These are phyloP conservation scores for Upupa epops DNA, from an alignment of 2,113 vertebrate species.

Conservation along the genomic window DNA sequence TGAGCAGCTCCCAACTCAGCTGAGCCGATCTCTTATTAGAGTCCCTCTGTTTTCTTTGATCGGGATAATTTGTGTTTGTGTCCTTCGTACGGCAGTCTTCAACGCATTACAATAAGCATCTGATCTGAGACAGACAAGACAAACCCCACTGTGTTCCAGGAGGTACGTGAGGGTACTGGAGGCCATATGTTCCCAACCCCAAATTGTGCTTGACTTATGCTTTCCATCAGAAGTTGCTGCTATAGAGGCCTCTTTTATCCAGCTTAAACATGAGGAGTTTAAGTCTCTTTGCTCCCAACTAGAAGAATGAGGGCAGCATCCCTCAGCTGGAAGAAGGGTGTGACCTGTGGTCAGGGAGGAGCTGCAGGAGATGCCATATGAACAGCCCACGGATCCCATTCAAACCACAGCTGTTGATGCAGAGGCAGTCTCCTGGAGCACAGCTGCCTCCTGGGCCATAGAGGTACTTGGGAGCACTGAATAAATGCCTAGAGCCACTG, in stretches of 20 bases:
- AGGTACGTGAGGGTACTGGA: neutral
- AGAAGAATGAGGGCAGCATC: neutral
- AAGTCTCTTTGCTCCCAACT: neutral
- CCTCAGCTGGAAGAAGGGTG: neutral
- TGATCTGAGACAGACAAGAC: neutral
- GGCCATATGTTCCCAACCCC: neutral
- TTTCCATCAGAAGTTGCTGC: neutral
- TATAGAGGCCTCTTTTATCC: slow-evolving; percentile 11
- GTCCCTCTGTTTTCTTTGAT: slow-evolving; percentile 1
- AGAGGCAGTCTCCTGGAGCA: neutral
- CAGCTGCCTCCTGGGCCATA: neutral
- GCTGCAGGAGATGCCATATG: neutral
- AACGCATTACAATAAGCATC: neutral
- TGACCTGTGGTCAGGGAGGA: neutral
- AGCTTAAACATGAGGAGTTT: neutral
- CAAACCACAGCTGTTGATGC: neutral
- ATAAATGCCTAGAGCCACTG: accelerated
- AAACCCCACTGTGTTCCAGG: neutral
- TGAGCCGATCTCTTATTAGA: neutral
- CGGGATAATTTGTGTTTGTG: neutral
- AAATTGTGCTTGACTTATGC: neutral
- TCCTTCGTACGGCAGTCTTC: neutral
- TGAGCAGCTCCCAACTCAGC: neutral
- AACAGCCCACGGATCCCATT: neutral
- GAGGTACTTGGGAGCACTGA: neutral